Evolutionary conservation across 2,888 invertebrate genomes (phyloP), one percentile per base, ranked within the genome.

Genomic region (Emesis russula): DNA sequence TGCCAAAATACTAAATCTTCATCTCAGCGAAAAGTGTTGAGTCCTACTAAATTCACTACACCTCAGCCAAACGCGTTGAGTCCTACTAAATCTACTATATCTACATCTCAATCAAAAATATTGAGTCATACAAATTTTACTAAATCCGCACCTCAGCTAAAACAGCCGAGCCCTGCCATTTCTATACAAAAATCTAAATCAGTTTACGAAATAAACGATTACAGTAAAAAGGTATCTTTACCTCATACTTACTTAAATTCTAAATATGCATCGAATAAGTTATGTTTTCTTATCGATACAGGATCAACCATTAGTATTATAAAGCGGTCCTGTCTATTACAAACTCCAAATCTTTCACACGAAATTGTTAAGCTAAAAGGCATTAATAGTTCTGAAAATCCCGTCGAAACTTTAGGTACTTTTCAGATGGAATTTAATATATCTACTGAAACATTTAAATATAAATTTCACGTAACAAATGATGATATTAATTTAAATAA

Each of bases 401-500:
- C 44, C 2, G 18, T 44, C 25, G 74, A 74, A 44, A 44, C 74
- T 0, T 74, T 74, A 44, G 74, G 74, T 18, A 74, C 44, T 3
- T 74, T 44, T 44, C 74, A 74, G 25, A 5, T 74, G 13, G 25
- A 25, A 7, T 74, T 74, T 44, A 13, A 6, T 18, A 9, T 74
- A 25, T 41, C 25, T 44, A 18, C n/a, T 9, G 44, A 74, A 74
- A 73, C 38, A 41, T 41, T 73, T 3, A 73, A 73, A 15, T 73
- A 58, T 3, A 73, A 73, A 25, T 73, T 73, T 73, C 73, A 73
- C 33, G 73, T 73, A 6, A 73, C 73, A 41, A 73, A 73, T 11
- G 41, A 73, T 4, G 73, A 73, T n/a, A 73, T 73, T n/a, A 73
- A 73, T 73, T 41, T 73, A 73, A 73, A 38, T 74, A 74, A 74